Percentiles rank a stretch among this genome's conserved stretches.
Conservation (phyloP, 2,113 vertebrate genomes). For the Labeo rohita region DNA sequence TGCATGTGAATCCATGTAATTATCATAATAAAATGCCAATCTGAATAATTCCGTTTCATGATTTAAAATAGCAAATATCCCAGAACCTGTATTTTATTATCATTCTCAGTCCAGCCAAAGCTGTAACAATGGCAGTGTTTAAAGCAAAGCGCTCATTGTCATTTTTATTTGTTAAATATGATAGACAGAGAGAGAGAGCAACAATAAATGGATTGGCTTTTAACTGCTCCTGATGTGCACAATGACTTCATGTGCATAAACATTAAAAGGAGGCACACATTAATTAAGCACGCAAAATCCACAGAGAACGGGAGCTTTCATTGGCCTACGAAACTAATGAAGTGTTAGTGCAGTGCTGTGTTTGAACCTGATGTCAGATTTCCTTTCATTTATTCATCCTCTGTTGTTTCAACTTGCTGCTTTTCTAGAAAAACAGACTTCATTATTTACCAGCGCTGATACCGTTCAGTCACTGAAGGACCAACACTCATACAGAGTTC, state of each 20-base stretch:
- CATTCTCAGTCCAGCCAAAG: constrained; percentile 19
- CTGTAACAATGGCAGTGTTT: constrained; percentile 15
- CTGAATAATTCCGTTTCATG: constrained; percentile 1
- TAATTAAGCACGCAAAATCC: constrained; percentile 46
- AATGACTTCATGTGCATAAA: constrained; percentile 49
- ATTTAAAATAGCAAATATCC: background rate
- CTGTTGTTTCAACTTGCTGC: background rate
- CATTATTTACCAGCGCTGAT: constrained; percentile 31
- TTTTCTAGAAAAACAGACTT: constrained; percentile 16
- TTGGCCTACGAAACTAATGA: constrained; percentile 46
- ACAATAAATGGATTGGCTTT: constrained; percentile 53
- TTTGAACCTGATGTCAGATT: constrained; percentile 36
- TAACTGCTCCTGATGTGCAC: constrained; percentile 49
- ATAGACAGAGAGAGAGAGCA: constrained; percentile 35
- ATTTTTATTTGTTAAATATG: constrained; percentile 38
- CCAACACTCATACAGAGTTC: background rate
- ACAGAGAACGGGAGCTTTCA: constrained; percentile 27
- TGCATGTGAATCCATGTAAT: constrained; percentile 13
- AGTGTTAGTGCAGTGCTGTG: constrained; percentile 18
- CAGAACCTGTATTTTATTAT: constrained; percentile 26
- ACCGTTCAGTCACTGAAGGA: background rate
- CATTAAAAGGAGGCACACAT: constrained; percentile 44
- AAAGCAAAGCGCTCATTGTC: constrained; percentile 34
- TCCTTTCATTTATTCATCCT: constrained; percentile 38
- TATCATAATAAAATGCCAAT: constrained; percentile 19